Percentiles rank a stretch among this genome's conserved stretches.
Evolutionary conservation across 2,888 invertebrate species (phyloP).

Genomic region (Macrophya annulata): DNA sequence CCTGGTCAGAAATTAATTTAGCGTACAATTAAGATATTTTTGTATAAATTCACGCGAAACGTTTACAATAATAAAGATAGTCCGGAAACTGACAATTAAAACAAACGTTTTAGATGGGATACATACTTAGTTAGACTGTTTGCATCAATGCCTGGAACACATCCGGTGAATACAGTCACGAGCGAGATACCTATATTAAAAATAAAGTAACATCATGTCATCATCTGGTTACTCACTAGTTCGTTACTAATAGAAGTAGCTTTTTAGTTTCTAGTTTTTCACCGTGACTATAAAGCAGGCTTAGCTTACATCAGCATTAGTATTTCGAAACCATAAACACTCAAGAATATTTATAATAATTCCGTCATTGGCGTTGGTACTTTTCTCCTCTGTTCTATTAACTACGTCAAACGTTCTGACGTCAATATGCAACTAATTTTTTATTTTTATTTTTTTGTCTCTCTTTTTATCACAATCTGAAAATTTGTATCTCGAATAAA

Average conservation of each 20-base stretch:
- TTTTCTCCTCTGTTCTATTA: not conserved
- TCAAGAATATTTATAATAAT: constrained; percentile 65
- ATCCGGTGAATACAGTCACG: not conserved
- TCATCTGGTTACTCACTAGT: not conserved
- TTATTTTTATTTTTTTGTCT: not conserved
- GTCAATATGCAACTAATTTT: not conserved
- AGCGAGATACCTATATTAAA: constrained; percentile 16
- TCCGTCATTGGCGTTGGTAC: constrained; percentile 64
- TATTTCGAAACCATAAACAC: constrained; percentile 58
- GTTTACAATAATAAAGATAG: constrained; percentile 26
- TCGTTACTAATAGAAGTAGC: not conserved
- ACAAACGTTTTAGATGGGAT: constrained; percentile 32
- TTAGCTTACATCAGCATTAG: not conserved
- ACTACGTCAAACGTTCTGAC: constrained; percentile 13
- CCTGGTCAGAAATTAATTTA: not conserved
- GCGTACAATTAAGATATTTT: not conserved
- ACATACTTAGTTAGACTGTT: constrained; percentile 20
- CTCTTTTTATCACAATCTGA: not conserved
- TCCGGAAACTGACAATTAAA: constrained; percentile 41
- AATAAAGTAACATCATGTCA: not conserved
- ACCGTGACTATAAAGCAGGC: not conserved
- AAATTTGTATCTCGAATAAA: not conserved
- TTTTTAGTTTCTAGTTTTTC: not conserved
- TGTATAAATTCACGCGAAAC: not conserved
- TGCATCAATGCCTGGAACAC: not conserved